A percentile compares a stretch with the other conserved stretches of the same genome.
Evolutionary conservation across 2,113 vertebrate genomes (phyloP).

Genomic region (Pterocles orientalis): DNA sequence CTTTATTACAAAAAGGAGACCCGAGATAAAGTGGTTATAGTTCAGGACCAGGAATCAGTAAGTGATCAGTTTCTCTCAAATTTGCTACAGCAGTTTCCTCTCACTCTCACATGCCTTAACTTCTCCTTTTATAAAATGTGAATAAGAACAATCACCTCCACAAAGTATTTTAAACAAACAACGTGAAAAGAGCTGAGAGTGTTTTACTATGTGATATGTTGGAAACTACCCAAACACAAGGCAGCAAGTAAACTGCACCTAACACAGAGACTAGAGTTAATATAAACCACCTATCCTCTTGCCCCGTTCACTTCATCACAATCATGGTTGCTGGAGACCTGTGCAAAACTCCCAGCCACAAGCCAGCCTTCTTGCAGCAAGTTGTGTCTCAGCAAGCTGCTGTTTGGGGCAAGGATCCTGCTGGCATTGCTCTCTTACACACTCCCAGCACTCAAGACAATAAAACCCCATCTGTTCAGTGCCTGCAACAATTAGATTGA

Average conservation of each 20-base stretch:
- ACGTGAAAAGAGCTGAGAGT: neutral
- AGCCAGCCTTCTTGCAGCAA: neutral
- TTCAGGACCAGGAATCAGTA: neutral
- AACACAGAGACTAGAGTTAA: neutral
- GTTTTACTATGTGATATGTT: neutral
- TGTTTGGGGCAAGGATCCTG: slow-evolving; percentile 20
- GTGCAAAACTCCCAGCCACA: neutral
- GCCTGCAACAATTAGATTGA: slow-evolving; percentile 26
- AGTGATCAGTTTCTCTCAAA: neutral
- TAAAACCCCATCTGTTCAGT: slow-evolving; percentile 53
- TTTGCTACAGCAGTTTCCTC: neutral
- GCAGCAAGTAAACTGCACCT: neutral
- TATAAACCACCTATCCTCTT: neutral
- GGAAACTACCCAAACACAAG: neutral
- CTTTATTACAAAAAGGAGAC: neutral
- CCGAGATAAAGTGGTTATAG: neutral
- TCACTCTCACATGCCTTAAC: neutral
- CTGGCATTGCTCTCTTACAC: neutral
- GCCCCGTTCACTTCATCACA: neutral
- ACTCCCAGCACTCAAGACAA: neutral
- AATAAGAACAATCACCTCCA: neutral
- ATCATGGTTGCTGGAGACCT: neutral
- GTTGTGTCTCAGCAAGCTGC: neutral
- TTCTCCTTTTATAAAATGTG: neutral
- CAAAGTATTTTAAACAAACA: neutral